Percentiles rank a stretch among this genome's conserved stretches.
Evolutionary conservation across 2,113 vertebrate genomes (phyloP).

Genomic region (Thalassarche chlororhynchos): DNA sequence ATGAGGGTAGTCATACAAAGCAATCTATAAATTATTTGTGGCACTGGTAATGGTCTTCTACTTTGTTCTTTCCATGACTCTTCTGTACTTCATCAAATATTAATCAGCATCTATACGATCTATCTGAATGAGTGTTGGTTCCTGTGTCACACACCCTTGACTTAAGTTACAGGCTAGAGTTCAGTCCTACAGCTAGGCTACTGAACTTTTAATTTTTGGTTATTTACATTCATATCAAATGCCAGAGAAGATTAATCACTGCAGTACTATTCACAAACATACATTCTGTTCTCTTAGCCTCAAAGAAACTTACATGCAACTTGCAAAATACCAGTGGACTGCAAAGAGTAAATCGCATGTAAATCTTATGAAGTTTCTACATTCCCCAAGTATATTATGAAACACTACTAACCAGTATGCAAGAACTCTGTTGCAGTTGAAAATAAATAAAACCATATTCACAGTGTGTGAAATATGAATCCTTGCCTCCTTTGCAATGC

Average conservation of each 20-base stretch:
- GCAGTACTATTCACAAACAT: background rate
- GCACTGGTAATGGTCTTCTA: background rate
- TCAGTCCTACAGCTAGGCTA: background rate
- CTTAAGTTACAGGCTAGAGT: background rate
- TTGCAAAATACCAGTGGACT: background rate
- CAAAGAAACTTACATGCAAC: background rate
- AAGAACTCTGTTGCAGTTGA: background rate
- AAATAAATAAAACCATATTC: background rate
- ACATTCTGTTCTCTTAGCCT: background rate
- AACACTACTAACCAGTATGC: background rate
- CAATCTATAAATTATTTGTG: background rate
- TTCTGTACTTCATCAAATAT: background rate
- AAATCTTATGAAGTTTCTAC: background rate
- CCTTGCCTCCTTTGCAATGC: background rate
- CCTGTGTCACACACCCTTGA: background rate
- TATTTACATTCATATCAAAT: background rate
- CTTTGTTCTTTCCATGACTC: background rate
- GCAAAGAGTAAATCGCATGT: background rate
- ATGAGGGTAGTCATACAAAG: background rate
- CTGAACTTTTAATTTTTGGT: background rate
- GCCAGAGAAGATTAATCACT: background rate
- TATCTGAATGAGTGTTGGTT: background rate
- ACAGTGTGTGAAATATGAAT: background rate
- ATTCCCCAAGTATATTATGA: background rate
- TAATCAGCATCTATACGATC: background rate